Evolutionary conservation across 1,140 invertebrate genomes (phyloP).

Genomic region (Bombyx mandarina): DNA sequence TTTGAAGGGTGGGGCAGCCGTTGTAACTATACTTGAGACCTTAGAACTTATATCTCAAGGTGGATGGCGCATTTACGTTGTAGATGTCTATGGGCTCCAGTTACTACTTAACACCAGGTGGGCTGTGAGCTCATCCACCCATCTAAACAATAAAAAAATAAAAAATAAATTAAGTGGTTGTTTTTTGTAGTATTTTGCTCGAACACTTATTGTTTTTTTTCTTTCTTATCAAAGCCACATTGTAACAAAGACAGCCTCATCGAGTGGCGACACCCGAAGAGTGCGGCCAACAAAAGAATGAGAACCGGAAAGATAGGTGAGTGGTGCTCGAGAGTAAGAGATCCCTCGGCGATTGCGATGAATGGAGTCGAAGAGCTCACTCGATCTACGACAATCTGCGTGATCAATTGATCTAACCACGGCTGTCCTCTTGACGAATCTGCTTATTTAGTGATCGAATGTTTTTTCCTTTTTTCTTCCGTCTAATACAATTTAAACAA

Average conservation of each 20-base stretch:
- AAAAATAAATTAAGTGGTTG: too few relatives aligned
- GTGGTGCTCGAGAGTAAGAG: constrained; percentile 40
- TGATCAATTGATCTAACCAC: constrained; percentile 63
- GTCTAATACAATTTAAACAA: background rate
- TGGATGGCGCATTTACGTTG: too few relatives aligned
- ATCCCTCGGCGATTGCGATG: constrained; percentile 43
- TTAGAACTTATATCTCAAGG: too few relatives aligned
- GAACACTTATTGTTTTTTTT: background rate
- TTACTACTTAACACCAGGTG: too few relatives aligned
- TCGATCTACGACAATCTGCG: constrained; percentile 41
- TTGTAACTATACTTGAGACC: too few relatives aligned
- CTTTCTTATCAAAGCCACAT: constrained; percentile 47
- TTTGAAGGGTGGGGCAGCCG: too few relatives aligned
- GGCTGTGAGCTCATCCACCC: too few relatives aligned
- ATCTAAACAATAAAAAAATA: too few relatives aligned
- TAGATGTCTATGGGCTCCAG: too few relatives aligned
- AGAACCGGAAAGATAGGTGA: constrained; percentile 61
- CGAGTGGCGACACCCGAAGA: constrained; percentile 44
- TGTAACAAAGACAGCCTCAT: constrained; percentile 60
- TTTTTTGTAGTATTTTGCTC: too few relatives aligned
- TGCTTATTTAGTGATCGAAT: constrained; percentile 6
- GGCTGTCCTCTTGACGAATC: constrained; percentile 24
- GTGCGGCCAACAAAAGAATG: constrained; percentile 60
- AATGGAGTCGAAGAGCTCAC: constrained; percentile 41
- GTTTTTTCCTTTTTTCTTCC: background rate